These are phyloP conservation scores for Protobothrops mucrosquamatus DNA, from an alignment of 2,113 vertebrate species.

Conservation along the genomic window DNA sequence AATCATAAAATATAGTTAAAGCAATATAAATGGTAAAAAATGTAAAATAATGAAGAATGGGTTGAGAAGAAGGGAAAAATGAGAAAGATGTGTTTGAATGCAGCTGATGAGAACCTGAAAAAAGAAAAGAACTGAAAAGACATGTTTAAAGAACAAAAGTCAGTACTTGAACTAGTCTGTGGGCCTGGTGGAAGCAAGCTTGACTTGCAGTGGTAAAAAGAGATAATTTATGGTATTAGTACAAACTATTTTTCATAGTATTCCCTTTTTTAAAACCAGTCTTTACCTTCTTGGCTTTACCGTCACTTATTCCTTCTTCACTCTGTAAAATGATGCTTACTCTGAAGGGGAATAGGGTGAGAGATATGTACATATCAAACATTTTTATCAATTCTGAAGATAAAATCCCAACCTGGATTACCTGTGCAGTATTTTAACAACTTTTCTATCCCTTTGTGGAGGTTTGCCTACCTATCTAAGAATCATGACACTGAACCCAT, in stretches of 20 bases:
- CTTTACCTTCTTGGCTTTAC: neutral
- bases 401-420: neutral
- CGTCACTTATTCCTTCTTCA: neutral
- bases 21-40: neutral
- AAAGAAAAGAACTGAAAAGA: neutral
- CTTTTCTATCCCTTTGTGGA: neutral
- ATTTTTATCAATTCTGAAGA: neutral
- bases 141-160: neutral
- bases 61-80: neutral
- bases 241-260: neutral
- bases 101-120: neutral
- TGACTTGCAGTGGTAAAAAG: neutral
- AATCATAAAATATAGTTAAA: neutral
- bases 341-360: neutral
- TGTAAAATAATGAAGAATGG: neutral
- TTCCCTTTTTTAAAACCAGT: neutral
- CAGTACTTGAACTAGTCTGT: neutral
- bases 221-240: neutral
- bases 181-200: neutral
- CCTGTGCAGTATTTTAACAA: neutral
- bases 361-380: neutral
- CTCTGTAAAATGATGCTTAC: neutral
- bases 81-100: neutral
- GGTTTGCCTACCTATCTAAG: neutral
- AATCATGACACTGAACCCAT: neutral